Evolutionary conservation across 1,140 invertebrate genomes (phyloP), one percentile per base, ranked within the genome.

Genomic region (Leptonema lineaticorne): DNA sequence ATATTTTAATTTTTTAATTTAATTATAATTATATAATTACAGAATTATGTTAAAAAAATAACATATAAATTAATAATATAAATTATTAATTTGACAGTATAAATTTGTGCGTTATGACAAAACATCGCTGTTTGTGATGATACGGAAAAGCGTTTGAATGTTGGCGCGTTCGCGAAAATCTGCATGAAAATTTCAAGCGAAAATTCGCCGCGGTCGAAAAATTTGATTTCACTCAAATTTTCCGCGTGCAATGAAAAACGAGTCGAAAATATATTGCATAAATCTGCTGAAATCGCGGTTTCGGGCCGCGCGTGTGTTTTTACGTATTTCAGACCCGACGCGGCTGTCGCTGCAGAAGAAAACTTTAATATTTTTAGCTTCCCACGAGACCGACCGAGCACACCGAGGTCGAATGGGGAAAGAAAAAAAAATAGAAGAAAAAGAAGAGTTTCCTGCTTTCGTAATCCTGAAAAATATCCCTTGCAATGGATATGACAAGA

Each of bases 381-480:
- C 59, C 59, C 59, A 37, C 30, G 59, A 37, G 59, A 24, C 45
- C 45, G 45, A 5, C 33, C 59, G 33, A 45, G 27, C n/a, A n/a
- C n/a, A n/a, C n/a, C n/a, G n/a, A n/a, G n/a, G n/a, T 22, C 20
- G 56, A 16, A 11, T 41, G 37, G 9, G 37, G 9, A 41, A 14
- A n/a, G 9, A 9, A 14, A 11, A 11, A 16, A 16, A 41, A 16
- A 16, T 33, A 16, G 48, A 11, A 20, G 48, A 2, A 18, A 16
- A 20, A 18, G 18, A 29, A 57, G 57, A 64, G 59, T 62, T 62
- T 62, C 45, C 27, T 63, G 29, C 58, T 62, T 18, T 63, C 58
- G 46, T 48, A 67, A 63, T 68, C 67, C 67, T 68, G 67, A 68
- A 68, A 68, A 68, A 68, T 68, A 33, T 63, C 37, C 59, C 33